Base-by-base conservation (phyloP, 2,113 vertebrate genomes). In the Vicugna pacos region DNA sequence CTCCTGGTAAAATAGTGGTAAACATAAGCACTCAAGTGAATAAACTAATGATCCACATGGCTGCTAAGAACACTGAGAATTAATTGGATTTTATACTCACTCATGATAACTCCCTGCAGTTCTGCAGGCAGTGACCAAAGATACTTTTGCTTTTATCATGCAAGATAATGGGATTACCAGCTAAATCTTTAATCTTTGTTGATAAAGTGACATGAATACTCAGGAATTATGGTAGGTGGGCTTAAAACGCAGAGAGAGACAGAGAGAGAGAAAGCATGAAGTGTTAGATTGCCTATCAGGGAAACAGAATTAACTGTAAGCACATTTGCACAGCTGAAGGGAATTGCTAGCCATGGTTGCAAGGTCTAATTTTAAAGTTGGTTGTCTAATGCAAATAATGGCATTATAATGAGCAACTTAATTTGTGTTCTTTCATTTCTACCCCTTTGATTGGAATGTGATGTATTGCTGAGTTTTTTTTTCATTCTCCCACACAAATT, bases 51-150 rank as follows among this genome's bases (percentile, higher is more conserved):
- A 97, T 97, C 84, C 64, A 69, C 85, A 96, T 67, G 87, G 94
- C 80, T 86, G 72, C 85, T 91, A 97, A 97, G 62, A 79, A 98
- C 97, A 38, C 58, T 96, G 46, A 89, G 86, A 92, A 98, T 98
- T 98, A 99, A 98, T 98, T 98, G 97, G 76, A 98, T 98, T 98
- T 98, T 86, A 95, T 98, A 96, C 96, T 95, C 82, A 98, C 24
- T 95, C 79, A 60, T 95, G 84, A 97, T 98, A 96, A 98, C 98
- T 98, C 98, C 94, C 92, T 95, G 79, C 89, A 98, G 91, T 96
- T 98, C 77, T 81, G 50, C 72, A 85, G 83, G 87, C 83, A 96
- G 64, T 98, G 96, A 96, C 96, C 98, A 98, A 97, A 97, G 97
- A 98, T 96, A 97, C 82, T 94, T 98, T 98, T 98, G 13, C 95